Conservation (phyloP, 2,888 invertebrate species). For the Rotaria magnacalcarata region DNA sequence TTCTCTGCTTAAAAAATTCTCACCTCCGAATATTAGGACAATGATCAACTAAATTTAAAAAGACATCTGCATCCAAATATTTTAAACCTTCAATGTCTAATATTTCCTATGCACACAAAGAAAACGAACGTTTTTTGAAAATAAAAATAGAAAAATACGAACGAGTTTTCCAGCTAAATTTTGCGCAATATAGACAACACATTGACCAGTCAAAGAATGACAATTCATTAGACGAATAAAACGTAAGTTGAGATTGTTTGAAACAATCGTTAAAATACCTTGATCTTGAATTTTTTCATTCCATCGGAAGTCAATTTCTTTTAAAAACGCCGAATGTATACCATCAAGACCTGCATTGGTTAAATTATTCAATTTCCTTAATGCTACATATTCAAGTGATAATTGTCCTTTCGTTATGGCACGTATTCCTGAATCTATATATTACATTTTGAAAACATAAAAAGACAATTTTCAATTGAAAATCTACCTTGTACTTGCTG, state of each 20-base stretch:
- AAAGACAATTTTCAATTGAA: not conserved
- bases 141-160: not conserved
- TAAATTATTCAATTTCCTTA: not conserved
- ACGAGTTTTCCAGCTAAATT: conserved; percentile 7
- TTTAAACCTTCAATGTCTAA: conserved; percentile 23
- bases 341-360: not conserved
- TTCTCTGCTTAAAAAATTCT: not conserved
- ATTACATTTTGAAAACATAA: too few species aligned
- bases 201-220: conserved; percentile 6
- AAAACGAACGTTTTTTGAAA: not conserved
- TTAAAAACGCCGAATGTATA: conserved; percentile 8
- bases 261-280: conserved; percentile 2
- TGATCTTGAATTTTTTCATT: conserved; percentile 32
- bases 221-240: not conserved
- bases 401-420: conserved; percentile 20
- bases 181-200: not conserved
- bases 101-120: not conserved
- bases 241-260: conserved; percentile 31
- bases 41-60: conserved; percentile 6
- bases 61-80: not conserved
- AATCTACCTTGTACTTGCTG: not conserved
- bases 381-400: conserved; percentile 10
- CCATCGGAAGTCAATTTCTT: conserved; percentile 21
- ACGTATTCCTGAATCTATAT: not conserved
- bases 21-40: conserved; percentile 17